Conservation (phyloP, 2,113 vertebrate genomes). For the Chamaea fasciata region DNA sequence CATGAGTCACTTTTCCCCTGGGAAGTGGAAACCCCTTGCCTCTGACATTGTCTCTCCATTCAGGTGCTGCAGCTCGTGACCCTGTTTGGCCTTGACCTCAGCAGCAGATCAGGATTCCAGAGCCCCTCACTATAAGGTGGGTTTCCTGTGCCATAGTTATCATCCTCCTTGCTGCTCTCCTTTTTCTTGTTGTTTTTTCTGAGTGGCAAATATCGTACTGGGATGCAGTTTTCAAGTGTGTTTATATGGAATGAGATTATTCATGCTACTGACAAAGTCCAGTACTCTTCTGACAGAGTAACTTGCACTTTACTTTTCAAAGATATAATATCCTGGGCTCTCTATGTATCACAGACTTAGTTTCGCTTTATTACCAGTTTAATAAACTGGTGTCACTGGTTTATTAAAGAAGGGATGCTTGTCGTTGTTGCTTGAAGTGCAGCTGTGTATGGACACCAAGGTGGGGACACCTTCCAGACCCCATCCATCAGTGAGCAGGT, state of each 20-base stretch:
- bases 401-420: background rate
- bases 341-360: background rate
- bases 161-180: background rate
- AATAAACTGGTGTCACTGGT: background rate
- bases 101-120: fast-evolving
- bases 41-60: background rate
- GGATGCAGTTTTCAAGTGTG: background rate
- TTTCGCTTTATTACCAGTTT: background rate
- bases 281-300: background rate
- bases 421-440: background rate
- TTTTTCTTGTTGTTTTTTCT: background rate
- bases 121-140: background rate
- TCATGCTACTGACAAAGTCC: background rate
- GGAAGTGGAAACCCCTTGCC: background rate
- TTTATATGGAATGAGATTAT: background rate
- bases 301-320: background rate
- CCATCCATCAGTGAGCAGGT: background rate
- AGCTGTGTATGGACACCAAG: background rate
- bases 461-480: background rate
- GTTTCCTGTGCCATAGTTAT: background rate
- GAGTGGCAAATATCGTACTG: background rate
- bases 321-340: background rate
- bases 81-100: background rate
- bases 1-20: background rate
- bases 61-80: background rate